Evolutionary conservation across 2,797 vertebrate genomes (phyloP), one percentile per base, ranked within the genome.

Genomic region (Alexandromys oeconomus): DNA sequence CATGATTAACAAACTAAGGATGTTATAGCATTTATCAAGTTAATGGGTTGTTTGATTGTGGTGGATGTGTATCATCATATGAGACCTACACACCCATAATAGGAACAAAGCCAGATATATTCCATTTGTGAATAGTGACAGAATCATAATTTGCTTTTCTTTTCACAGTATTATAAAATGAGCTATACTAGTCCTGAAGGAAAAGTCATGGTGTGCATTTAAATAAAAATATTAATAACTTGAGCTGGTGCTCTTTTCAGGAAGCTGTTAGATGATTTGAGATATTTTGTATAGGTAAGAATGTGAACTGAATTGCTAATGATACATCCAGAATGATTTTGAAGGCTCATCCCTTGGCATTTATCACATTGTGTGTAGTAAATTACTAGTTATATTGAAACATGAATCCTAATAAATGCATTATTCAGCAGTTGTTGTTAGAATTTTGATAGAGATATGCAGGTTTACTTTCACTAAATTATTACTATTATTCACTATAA

Each of bases 151-250:
- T 96, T 95, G 27, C 65, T 97, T 96, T 95, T 98, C 77, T 94
- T n/a, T 89, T 94, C 77, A 93, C 78, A 96, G 61, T 37, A 96
- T 89, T 96, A 0, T 94, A 57, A 54, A 97, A 91, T 92, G 89
- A 95, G 93, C 87, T 93, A 97, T 98, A 94, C 78, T 77, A 93
- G 46, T 98, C 95, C 96, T 95, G 43, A 94, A 93, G 95, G 97
- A 92, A 94, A 98, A 98, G 91, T 97, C 37, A 96, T 97, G 93
- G 97, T 97, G 93, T 98, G 90, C 94, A 98, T 98, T 98, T 98
- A 98, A 98, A 98, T 98, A 96, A 97, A 98, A 92, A 96, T 97
- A 98, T 98, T 97, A 98, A 98, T 98, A 98, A 95, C 95, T 97
- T 84, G 59, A 98, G 59, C 59, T 95, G 65, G 12, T 34, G 48